Base-by-base conservation (phyloP, 2,113 vertebrate genomes). In the Anthoscopus minutus region DNA sequence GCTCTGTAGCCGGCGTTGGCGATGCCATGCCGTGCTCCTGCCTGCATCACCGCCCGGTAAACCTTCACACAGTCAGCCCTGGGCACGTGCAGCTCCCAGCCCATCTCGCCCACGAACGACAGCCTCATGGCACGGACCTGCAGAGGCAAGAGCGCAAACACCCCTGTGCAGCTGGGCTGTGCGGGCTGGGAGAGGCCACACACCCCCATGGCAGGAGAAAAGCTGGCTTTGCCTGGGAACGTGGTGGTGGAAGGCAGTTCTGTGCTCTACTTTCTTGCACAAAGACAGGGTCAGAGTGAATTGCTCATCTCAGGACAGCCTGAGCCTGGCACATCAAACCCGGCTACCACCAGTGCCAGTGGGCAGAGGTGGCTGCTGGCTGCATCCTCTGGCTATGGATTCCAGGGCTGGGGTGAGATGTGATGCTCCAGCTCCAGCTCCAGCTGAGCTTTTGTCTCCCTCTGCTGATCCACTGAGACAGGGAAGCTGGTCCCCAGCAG, bases 21-120 rank as follows among this genome's bases (percentile, higher is more conserved):
- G 19, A 99, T 98, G 73, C 98, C 98, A 1, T 98, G 97, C 86
- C 97, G 98, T 87, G 98, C 98, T 0, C 99, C 99, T 0, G 98
- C 98, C 3, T 98, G 84, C 99, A 99, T 99, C 98, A 99, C 98
- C 0, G 99, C 98, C 5, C 33, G 95, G 95, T 99, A 99, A 84
- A 99, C 99, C 1, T 98, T 97, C 56, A 99, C 95, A 5, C 99
- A 99, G 78, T 98, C 98, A 0, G 80, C 94, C 95, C 77, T 95
- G 58, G 99, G 99, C 60, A 99, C 94, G 42, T 99, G 99, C 90
- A 99, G 98, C 98, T 99, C 99, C 99, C 99, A 99, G 92, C 99
- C 99, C 94, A 99, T 97, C 97, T 99, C 99, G 0, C 99, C 99
- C 2, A 99, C 99, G 2, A 99, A 99, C 0, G 99, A 99, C 94